Conservation (phyloP, 2,888 invertebrate species). For the Lordiphosa andalusiaca region DNA sequence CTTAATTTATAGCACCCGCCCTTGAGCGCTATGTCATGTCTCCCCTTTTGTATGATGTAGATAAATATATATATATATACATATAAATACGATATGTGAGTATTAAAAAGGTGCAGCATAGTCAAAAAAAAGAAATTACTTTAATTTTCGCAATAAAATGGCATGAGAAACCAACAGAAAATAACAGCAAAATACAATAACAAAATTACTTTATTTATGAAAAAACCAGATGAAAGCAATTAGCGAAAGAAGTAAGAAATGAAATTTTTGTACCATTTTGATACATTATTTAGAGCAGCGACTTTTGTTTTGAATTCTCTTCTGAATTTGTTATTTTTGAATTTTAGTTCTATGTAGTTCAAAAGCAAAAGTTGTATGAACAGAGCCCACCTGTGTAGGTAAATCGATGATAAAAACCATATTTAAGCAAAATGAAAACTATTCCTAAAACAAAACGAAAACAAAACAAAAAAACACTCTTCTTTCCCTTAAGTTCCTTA, state of each 20-base stretch:
- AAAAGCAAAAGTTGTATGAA: conserved; percentile 40
- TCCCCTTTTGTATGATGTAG: conserved; percentile 26
- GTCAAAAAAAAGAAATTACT: conserved; percentile 63
- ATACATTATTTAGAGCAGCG: conserved; percentile 69
- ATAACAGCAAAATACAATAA: conserved; percentile 51
- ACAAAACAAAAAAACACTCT: no score
- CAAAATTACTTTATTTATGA: conserved; percentile 71
- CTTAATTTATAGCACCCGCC: no score
- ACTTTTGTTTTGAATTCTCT: conserved; percentile 41
- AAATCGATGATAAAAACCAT: conserved; percentile 45
- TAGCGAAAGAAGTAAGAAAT: conserved; percentile 26
- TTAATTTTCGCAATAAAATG: conserved; percentile 60
- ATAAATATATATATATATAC: conserved; percentile 28
- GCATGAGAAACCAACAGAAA: conserved; percentile 19
- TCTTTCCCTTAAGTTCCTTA: conserved; percentile 26
- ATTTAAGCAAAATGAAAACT: conserved; percentile 25
- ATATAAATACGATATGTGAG: conserved; percentile 48
- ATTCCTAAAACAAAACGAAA: conserved; percentile 7
- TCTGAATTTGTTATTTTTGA: conserved; percentile 26
- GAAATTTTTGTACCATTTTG: conserved; percentile 62
- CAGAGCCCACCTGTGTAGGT: conserved; percentile 67
- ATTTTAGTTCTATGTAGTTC: conserved; percentile 38
- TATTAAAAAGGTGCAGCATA: conserved; percentile 43
- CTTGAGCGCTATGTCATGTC: no score
- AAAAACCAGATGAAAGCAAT: conserved; percentile 25